Percentiles rank a stretch among this genome's conserved stretches.
These are phyloP conservation scores for Artibeus lituratus DNA, from an alignment of 2,797 vertebrate species.

Conservation along the genomic window DNA sequence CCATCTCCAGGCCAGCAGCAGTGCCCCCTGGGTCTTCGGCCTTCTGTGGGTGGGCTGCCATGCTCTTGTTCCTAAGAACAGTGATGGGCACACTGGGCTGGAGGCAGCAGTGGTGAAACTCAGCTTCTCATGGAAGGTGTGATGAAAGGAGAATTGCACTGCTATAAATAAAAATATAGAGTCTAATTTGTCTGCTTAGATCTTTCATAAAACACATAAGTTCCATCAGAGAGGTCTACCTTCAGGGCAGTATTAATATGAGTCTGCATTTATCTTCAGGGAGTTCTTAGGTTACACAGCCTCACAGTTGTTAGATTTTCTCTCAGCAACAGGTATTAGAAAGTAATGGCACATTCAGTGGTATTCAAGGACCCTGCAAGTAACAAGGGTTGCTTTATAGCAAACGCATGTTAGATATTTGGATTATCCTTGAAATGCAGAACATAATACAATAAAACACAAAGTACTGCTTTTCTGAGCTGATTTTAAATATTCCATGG, in stretches of 20 bases:
- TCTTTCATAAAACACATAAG: conserved; percentile 38
- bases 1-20: not conserved
- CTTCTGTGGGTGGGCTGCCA: not conserved
- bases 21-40: not conserved
- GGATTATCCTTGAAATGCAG: conserved; percentile 42
- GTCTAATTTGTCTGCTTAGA: conserved; percentile 31
- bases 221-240: conserved; percentile 4
- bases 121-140: not conserved
- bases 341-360: not conserved
- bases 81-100: not conserved
- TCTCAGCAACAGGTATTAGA: not conserved
- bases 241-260: not conserved
- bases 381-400: not conserved
- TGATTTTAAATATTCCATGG: conserved; percentile 26
- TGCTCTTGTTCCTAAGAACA: not conserved
- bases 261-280: not conserved
- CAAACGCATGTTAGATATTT: conserved; percentile 41
- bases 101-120: not conserved
- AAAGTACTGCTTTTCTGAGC: not conserved
- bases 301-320: not conserved
- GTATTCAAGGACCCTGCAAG: conserved; percentile 39
- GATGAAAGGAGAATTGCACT: not conserved
- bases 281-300: conserved; percentile 28
- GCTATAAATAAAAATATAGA: not conserved
- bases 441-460: conserved; percentile 46